phyloP scores from a whole-genome alignment of 2,888 invertebrate species.

The Pediacus dermestoides region DNA sequence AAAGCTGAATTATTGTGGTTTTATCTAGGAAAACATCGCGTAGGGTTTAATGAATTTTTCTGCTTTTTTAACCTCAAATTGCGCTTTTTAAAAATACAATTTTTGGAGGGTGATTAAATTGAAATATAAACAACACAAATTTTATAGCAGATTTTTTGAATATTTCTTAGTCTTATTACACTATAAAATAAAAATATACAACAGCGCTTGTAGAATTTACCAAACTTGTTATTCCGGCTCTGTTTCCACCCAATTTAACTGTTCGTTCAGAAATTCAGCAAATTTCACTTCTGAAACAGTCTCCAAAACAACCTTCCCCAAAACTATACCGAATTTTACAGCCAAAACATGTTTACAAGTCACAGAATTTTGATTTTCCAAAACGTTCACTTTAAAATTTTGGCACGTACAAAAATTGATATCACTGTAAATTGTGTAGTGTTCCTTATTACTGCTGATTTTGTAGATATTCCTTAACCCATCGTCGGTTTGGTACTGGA shows the following conservation, averaged over 20 bases:
- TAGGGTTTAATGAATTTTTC: too few species aligned
- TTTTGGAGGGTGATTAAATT: too few species aligned
- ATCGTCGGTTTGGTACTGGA: slow-evolving; percentile 51
- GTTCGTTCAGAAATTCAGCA: slow-evolving; percentile 39
- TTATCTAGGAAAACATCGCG: too few species aligned
- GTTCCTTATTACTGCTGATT: slow-evolving; percentile 56
- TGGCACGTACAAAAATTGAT: slow-evolving; percentile 67
- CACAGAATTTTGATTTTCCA: slow-evolving; percentile 52
- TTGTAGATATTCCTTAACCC: slow-evolving; percentile 54
- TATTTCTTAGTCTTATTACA: too few species aligned
- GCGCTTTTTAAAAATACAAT: too few species aligned
- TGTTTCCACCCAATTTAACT: slow-evolving; percentile 28
- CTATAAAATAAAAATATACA: neutral
- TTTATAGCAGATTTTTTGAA: too few species aligned
- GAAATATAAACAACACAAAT: too few species aligned
- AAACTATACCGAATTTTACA: slow-evolving; percentile 56
- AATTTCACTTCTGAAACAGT: slow-evolving; percentile 54
- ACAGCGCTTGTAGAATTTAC: neutral
- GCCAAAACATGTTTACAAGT: slow-evolving; percentile 70
- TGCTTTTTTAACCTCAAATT: too few species aligned
- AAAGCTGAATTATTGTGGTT: too few species aligned
- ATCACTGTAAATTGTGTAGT: slow-evolving; percentile 60
- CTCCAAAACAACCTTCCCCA: slow-evolving; percentile 47
- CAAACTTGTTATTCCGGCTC: neutral
- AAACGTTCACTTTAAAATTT: slow-evolving; percentile 58